Evolutionary conservation across 2,113 vertebrate genomes (phyloP).

Genomic region (Pampusana beccarii): DNA sequence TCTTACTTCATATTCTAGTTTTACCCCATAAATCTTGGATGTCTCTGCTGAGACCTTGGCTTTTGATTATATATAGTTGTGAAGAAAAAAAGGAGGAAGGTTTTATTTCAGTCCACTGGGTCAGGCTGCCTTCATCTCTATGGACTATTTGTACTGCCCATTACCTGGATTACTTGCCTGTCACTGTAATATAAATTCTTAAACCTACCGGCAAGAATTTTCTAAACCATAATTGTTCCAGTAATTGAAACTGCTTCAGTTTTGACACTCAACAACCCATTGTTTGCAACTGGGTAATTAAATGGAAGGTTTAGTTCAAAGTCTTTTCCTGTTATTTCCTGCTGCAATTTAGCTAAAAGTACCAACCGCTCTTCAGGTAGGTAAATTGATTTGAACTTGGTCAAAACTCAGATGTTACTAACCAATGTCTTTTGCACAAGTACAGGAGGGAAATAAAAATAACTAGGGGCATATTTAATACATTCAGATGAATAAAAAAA

Average conservation of each 20-base stretch:
- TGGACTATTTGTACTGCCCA: background rate
- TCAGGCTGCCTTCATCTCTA: background rate
- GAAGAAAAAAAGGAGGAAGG: background rate
- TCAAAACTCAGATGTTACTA: background rate
- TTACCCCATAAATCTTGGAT: background rate
- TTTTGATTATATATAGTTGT: background rate
- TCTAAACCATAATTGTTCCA: slow-evolving; percentile 26
- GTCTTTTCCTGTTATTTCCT: slow-evolving; percentile 9
- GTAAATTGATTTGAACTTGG: background rate
- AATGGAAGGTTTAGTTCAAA: slow-evolving; percentile 26
- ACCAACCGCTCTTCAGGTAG: background rate
- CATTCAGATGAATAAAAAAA: slow-evolving; percentile 15
- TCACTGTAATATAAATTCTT: background rate
- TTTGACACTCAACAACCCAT: slow-evolving; percentile 25
- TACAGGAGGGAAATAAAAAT: background rate
- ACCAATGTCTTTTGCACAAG: background rate
- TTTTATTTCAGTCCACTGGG: background rate
- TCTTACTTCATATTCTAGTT: background rate
- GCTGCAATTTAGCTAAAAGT: background rate
- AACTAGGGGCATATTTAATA: slow-evolving; percentile 2
- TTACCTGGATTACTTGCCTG: background rate
- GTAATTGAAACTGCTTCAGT: slow-evolving; percentile 38
- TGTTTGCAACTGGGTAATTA: slow-evolving; percentile 52
- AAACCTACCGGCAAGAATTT: background rate
- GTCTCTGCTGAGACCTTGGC: background rate